Percentiles rank a stretch among this genome's conserved stretches.
phyloP scores from a whole-genome alignment of 2,797 vertebrate species.

The Cuculus canorus region DNA sequence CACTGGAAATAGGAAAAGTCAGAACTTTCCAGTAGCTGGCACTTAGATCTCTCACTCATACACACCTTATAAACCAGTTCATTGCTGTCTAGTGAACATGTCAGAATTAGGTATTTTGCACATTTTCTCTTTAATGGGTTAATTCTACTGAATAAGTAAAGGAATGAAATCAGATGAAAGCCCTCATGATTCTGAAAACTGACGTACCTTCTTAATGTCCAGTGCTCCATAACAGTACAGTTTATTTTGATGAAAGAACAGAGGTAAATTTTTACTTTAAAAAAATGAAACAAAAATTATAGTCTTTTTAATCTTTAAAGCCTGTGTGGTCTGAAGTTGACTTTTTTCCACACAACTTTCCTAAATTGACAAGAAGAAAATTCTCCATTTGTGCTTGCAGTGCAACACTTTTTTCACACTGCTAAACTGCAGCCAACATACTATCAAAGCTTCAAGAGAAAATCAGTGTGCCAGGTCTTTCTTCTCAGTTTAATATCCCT shows the following conservation, averaged over 20 bases:
- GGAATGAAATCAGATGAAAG: not conserved
- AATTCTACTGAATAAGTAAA: not conserved
- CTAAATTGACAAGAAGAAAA: constrained; percentile 29
- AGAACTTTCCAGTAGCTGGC: not conserved
- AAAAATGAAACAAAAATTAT: not conserved
- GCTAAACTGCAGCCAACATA: constrained; percentile 10
- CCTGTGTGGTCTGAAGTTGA: not conserved
- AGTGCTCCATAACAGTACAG: not conserved
- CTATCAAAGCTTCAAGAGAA: constrained; percentile 51
- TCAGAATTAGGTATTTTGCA: not conserved
- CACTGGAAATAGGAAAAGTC: not conserved
- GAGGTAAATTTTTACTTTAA: not conserved
- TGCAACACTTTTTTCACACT: constrained; percentile 35
- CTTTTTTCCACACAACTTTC: not conserved
- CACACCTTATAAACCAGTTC: not conserved
- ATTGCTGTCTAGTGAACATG: not conserved
- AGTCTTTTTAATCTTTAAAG: not conserved
- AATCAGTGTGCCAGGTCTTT: constrained; percentile 18
- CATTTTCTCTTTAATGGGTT: not conserved
- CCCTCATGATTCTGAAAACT: not conserved
- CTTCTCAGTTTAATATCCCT: constrained; percentile 47
- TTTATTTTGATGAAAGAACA: not conserved
- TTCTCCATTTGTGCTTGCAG: constrained; percentile 15
- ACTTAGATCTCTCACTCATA: not conserved
- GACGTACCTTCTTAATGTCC: not conserved